Conservation (phyloP, 2,797 vertebrate species). For the Protonibea diacanthus region DNA sequence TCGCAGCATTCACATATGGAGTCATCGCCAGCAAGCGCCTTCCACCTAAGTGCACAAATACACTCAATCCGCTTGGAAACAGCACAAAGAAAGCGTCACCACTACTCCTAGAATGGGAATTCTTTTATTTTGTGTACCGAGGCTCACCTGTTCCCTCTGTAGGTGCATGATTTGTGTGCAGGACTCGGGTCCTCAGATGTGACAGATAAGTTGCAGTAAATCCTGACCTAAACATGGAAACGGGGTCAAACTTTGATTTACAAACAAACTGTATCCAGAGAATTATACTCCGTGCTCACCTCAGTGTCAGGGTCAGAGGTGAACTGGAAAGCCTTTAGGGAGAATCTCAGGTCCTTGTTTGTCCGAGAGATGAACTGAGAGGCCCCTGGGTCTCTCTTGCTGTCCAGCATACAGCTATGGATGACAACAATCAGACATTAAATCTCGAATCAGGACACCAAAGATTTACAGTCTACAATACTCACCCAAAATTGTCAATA, state of each 20-base stretch:
- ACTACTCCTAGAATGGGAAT: not conserved
- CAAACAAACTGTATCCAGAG: not conserved
- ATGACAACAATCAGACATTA: not conserved
- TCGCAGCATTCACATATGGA: slow-evolving; percentile 83
- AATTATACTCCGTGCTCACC: slow-evolving; percentile 47
- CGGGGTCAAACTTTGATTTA: not conserved
- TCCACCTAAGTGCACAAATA: slow-evolving; percentile 74
- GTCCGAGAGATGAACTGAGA: slow-evolving; percentile 74
- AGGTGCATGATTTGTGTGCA: slow-evolving; percentile 82
- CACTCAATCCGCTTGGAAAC: not conserved
- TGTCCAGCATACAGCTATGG: slow-evolving; percentile 82
- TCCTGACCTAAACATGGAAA: slow-evolving; percentile 68
- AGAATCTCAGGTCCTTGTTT: slow-evolving; percentile 74
- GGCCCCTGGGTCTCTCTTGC: slow-evolving; percentile 60
- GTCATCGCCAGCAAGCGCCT: slow-evolving; percentile 73
- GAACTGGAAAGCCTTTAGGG: slow-evolving; percentile 83
- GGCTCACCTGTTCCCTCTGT: slow-evolving; percentile 67
- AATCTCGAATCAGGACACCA: not conserved
- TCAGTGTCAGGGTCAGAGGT: slow-evolving; percentile 68
- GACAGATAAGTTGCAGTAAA: slow-evolving; percentile 77
- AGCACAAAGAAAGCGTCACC: not conserved
- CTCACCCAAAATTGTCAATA: slow-evolving; percentile 83
- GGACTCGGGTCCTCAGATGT: slow-evolving; percentile 62
- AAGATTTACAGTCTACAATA: not conserved
- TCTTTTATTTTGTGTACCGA: not conserved